Evolutionary conservation across 2,797 vertebrate species (phyloP).

Genomic region (Cetoscarus ocellatus): DNA sequence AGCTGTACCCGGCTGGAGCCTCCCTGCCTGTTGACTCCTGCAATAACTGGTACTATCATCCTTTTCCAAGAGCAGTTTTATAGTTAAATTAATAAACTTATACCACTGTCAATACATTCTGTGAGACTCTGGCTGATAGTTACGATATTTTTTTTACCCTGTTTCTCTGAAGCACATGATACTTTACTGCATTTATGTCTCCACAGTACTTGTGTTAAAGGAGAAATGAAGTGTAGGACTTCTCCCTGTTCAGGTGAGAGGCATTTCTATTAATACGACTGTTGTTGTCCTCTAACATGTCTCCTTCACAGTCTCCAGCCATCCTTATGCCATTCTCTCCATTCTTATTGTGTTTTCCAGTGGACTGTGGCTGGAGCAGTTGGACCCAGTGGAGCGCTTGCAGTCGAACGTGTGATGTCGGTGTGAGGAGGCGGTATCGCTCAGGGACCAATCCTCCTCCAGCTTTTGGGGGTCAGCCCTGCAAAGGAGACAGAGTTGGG

Average conservation of each 20-base stretch:
- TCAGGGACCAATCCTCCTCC: slow-evolving; percentile 81
- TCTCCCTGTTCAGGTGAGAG: slow-evolving; percentile 87
- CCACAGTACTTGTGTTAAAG: slow-evolving; percentile 87
- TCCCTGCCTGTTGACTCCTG: slow-evolving; percentile 79
- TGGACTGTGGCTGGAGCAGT: slow-evolving; percentile 91
- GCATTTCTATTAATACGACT: background rate
- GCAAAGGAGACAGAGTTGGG: slow-evolving; percentile 84
- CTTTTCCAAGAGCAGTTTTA: background rate
- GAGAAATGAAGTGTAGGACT: slow-evolving; percentile 86
- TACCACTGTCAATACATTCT: too few relatives aligned
- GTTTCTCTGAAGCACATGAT: too few relatives aligned
- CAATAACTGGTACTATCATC: slow-evolving; percentile 89
- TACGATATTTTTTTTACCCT: too few relatives aligned
- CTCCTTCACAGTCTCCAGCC: background rate
- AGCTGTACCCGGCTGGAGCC: slow-evolving; percentile 69
- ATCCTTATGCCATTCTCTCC: background rate
- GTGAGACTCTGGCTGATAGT: too few relatives aligned
- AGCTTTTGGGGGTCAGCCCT: slow-evolving; percentile 81
- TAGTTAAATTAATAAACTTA: background rate
- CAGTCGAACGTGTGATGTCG: slow-evolving; percentile 90
- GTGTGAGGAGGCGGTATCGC: slow-evolving; percentile 86
- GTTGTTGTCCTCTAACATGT: background rate
- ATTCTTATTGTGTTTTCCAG: slow-evolving; percentile 62
- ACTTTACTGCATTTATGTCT: slow-evolving; percentile 12
- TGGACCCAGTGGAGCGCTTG: slow-evolving; percentile 91